phyloP scores from a whole-genome alignment of 2,888 invertebrate genomes.

The Tenodera sinensis region DNA sequence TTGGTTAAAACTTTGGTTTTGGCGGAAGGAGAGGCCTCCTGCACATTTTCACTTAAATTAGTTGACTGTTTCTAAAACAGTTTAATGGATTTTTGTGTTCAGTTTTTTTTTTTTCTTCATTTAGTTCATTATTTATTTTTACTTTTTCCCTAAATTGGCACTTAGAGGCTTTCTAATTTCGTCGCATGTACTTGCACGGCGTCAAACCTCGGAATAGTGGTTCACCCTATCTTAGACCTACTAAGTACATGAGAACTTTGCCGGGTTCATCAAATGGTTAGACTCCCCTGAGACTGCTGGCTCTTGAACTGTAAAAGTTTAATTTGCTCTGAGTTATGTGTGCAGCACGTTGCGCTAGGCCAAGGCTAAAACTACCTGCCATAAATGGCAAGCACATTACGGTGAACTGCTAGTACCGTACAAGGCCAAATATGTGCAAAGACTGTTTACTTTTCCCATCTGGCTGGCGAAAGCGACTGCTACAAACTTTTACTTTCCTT shows the following conservation, averaged over 20 bases:
- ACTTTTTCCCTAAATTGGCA: too few relatives aligned
- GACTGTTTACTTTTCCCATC: background rate
- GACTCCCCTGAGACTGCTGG: background rate
- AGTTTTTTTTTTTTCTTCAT: too few relatives aligned
- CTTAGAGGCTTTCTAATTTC: too few relatives aligned
- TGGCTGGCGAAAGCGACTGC: background rate
- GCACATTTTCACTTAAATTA: too few relatives aligned
- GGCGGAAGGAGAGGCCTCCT: too few relatives aligned
- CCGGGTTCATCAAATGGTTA: background rate
- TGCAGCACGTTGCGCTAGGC: background rate
- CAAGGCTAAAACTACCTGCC: background rate
- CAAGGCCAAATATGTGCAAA: background rate
- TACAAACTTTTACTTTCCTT: too few relatives aligned
- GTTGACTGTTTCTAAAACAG: too few relatives aligned
- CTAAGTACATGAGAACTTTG: background rate
- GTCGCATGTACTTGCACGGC: too few relatives aligned
- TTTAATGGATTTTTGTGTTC: too few relatives aligned
- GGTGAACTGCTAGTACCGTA: background rate
- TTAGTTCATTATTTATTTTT: too few relatives aligned
- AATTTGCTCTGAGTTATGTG: background rate
- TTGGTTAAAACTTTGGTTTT: too few relatives aligned
- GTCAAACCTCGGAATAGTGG: background rate
- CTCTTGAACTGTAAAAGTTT: background rate
- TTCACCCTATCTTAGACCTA: background rate
- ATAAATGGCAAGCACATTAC: background rate